A percentile compares a stretch with the other conserved stretches of the same genome.
Evolutionary conservation across 2,797 vertebrate genomes (phyloP).

Genomic region (Gouania willdenowi): DNA sequence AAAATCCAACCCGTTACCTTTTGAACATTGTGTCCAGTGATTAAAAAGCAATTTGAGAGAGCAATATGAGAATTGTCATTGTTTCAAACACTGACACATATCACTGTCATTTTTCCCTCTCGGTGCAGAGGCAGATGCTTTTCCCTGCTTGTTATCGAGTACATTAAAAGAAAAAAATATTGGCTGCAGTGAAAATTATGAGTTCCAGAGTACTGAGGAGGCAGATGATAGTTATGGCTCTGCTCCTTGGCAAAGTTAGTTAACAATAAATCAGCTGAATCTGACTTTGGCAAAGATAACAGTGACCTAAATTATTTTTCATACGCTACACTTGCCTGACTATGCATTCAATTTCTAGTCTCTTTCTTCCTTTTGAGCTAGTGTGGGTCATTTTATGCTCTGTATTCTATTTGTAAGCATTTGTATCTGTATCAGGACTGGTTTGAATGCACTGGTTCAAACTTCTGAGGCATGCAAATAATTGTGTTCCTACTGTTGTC

Average conservation of each 20-base stretch:
- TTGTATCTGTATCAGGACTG: constrained; percentile 54
- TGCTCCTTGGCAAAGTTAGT: constrained; percentile 2
- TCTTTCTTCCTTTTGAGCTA: constrained; percentile 16
- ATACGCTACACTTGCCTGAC: constrained; percentile 1
- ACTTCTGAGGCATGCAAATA: constrained; percentile 67
- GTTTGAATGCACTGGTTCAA: constrained; percentile 36
- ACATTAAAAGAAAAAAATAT: constrained; percentile 18
- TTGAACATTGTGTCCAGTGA: too few relatives aligned
- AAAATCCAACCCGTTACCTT: constrained; percentile 39
- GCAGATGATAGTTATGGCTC: constrained; percentile 3
- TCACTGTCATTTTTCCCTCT: constrained; percentile 27
- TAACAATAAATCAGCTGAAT: constrained; percentile 13
- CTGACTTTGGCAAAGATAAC: constrained; percentile 14
- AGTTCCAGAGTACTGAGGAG: constrained; percentile 13
- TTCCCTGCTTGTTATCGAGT: constrained; percentile 26
- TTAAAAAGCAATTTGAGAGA: too few relatives aligned
- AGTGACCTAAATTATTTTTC: constrained; percentile 27
- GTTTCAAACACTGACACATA: constrained; percentile 26
- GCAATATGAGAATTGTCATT: constrained; percentile 29
- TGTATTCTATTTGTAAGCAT: constrained; percentile 33
- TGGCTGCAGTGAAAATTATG: constrained; percentile 11
- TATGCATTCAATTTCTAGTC: too few relatives aligned
- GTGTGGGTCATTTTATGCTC: constrained; percentile 35
- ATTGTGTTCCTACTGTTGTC: constrained; percentile 61
- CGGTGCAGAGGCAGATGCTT: constrained; percentile 10